Evolutionary conservation across 2,888 invertebrate genomes (phyloP).

Genomic region (Anthrax anthrax): DNA sequence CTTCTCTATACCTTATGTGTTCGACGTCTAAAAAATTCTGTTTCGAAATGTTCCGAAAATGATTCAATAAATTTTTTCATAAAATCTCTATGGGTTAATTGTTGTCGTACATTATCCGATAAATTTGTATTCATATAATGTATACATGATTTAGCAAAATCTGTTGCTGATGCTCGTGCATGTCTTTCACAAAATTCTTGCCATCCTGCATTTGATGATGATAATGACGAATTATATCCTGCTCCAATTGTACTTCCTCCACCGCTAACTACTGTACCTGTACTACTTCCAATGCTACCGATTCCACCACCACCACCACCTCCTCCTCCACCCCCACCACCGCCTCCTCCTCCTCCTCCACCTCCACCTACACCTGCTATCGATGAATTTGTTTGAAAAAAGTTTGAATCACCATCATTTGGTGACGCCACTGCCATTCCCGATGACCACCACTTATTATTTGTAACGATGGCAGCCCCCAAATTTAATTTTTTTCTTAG

Average conservation of each 20-base stretch:
- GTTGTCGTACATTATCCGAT: conserved; percentile 48
- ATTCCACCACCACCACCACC: conserved; percentile 4
- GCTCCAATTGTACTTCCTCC: conserved; percentile 29
- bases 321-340: conserved; percentile 13
- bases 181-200: conserved; percentile 78
- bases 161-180: conserved; percentile 68
- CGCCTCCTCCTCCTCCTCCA: conserved; percentile 7
- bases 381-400: conserved; percentile 11
- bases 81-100: conserved; percentile 62
- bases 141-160: conserved; percentile 76
- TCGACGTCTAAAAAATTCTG: conserved; percentile 50
- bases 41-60: conserved; percentile 74
- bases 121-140: conserved; percentile 59
- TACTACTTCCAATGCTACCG: conserved; percentile 5
- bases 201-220: conserved; percentile 53
- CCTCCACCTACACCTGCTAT: conserved; percentile 10
- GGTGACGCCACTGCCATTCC: conserved; percentile 17
- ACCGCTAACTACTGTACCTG: conserved; percentile 16
- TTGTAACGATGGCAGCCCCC: no score
- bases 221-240: conserved; percentile 24
- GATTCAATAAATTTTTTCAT: conserved; percentile 69
- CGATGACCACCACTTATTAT: conserved; percentile 5
- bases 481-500: not conserved
- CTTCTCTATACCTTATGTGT: conserved; percentile 35
- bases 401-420: conserved; percentile 16